A percentile compares a stretch with the other conserved stretches of the same genome.
phyloP scores from a whole-genome alignment of 1,140 invertebrate species.

The Drosophila tsacasi region DNA sequence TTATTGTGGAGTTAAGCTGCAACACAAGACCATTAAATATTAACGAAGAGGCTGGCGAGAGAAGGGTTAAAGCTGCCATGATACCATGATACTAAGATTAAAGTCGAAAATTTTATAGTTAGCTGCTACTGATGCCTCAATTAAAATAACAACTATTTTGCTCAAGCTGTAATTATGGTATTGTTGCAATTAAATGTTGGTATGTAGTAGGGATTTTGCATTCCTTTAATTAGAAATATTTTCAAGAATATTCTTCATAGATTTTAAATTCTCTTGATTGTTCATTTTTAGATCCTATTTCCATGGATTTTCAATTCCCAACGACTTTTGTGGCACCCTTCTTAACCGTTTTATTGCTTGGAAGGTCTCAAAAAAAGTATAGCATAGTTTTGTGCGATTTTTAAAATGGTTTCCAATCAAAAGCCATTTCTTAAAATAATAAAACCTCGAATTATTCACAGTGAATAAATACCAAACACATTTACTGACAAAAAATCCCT shows the following conservation, averaged over 20 bases:
- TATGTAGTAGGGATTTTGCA: not conserved
- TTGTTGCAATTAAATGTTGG: no score
- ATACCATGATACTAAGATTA: not conserved
- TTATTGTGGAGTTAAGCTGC: slow-evolving; percentile 29
- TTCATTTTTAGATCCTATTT: not conserved
- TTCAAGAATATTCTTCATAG: no score
- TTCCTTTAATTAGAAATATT: not conserved
- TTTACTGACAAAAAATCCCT: no score
- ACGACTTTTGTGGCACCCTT: not conserved
- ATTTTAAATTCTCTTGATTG: not conserved
- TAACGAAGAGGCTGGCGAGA: not conserved
- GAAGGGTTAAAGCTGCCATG: slow-evolving; percentile 1
- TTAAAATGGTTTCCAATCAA: not conserved
- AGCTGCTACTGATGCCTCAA: not conserved
- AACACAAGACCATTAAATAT: slow-evolving; percentile 31
- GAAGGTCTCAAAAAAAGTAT: not conserved
- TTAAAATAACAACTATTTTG: not conserved
- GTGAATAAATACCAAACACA: not conserved
- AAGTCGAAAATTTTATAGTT: not conserved
- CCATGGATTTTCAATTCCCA: not conserved
- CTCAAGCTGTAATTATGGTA: no score
- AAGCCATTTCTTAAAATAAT: not conserved
- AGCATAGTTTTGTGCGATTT: not conserved
- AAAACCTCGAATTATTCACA: not conserved
- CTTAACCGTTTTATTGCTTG: not conserved